Percentiles rank a stretch among this genome's conserved stretches.
Evolutionary conservation across 2,797 vertebrate genomes (phyloP).

Genomic region (Acanthopagrus latus): DNA sequence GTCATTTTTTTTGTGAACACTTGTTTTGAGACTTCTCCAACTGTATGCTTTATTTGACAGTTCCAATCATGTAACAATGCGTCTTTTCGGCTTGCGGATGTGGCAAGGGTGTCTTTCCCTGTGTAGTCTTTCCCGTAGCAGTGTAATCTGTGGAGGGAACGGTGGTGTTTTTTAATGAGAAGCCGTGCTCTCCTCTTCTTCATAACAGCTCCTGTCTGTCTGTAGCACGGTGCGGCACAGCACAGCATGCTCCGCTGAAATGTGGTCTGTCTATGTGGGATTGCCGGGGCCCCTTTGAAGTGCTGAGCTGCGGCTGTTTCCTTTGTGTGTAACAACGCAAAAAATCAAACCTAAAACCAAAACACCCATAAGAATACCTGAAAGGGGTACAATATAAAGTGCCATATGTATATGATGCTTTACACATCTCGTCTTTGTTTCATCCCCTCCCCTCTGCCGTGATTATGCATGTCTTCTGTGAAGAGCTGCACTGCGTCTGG

Average conservation of each 20-base stretch:
- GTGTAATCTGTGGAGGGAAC: constrained; percentile 75
- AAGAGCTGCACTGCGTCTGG: constrained; percentile 81
- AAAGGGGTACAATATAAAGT: constrained; percentile 85
- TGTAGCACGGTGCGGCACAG: constrained; percentile 60
- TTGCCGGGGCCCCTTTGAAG: constrained; percentile 84
- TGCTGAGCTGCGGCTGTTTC: constrained; percentile 76
- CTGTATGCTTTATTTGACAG: constrained; percentile 84
- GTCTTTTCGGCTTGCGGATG: constrained; percentile 60
- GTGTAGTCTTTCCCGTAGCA: constrained; percentile 66
- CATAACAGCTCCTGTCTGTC: constrained; percentile 70
- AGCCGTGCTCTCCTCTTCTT: constrained; percentile 69
- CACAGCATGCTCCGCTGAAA: constrained; percentile 73
- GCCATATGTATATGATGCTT: constrained; percentile 85
- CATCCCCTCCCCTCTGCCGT: constrained; percentile 74
- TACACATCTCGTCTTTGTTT: constrained; percentile 82
- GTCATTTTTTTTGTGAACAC: constrained; percentile 58
- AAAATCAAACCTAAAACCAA: constrained; percentile 86
- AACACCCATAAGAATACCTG: constrained; percentile 89
- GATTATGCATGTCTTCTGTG: constrained; percentile 85
- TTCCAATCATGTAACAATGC: constrained; percentile 75
- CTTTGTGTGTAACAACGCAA: constrained; percentile 84
- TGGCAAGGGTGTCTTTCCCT: constrained; percentile 67
- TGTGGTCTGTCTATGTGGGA: constrained; percentile 78
- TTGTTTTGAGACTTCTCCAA: constrained; percentile 67
- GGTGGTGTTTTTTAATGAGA: constrained; percentile 81